Conservation (phyloP, 2,888 invertebrate species). For the Aspidiotus destructor region DNA sequence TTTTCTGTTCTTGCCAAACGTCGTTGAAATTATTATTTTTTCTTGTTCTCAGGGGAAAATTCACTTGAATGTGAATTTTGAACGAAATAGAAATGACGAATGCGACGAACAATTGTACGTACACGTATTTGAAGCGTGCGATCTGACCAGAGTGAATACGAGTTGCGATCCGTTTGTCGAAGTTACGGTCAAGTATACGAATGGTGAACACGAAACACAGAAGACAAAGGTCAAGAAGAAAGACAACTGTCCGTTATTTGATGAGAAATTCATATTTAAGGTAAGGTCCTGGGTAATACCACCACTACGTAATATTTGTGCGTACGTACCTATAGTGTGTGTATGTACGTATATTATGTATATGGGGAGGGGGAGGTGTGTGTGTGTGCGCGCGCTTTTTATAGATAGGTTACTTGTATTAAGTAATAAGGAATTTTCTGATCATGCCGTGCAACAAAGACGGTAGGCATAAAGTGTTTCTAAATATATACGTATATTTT, state of each 20-base stretch:
- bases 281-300: conserved; percentile 41
- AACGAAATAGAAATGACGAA: conserved; percentile 39
- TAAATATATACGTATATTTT: no score
- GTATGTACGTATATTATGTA: no score
- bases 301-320: no score
- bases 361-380: no score
- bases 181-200: conserved; percentile 68
- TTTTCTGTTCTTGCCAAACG: no score
- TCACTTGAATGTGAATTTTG: conserved; percentile 67
- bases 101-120: conserved; percentile 36
- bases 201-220: conserved; percentile 66
- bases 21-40: background rate
- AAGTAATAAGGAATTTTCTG: no score
- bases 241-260: conserved; percentile 79
- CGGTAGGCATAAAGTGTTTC: no score
- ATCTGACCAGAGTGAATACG: conserved; percentile 79
- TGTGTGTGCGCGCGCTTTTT: background rate
- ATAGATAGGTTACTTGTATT: no score
- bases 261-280: conserved; percentile 74
- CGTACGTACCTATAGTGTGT: no score
- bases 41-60: conserved; percentile 56
- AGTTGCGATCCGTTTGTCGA: conserved; percentile 84
- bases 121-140: conserved; percentile 70
- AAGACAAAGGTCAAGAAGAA: conserved; percentile 81
- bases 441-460: no score